Evolutionary conservation across 2,113 vertebrate genomes (phyloP).

Genomic region (Gobius niger): DNA sequence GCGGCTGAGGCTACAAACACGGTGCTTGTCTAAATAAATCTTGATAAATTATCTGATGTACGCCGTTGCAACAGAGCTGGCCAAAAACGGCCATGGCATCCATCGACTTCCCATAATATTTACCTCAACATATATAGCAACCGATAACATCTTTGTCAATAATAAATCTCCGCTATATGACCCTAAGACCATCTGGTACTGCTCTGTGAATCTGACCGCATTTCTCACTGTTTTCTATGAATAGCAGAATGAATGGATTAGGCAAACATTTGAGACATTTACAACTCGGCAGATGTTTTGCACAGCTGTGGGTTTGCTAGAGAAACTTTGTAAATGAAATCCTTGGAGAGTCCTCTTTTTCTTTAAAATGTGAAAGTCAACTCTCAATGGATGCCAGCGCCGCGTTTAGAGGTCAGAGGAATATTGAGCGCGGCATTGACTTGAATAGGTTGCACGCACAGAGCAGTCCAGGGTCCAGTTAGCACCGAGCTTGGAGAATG

Average conservation of each 20-base stretch:
- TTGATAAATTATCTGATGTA: not conserved
- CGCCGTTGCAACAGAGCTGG: not conserved
- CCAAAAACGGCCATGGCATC: not conserved
- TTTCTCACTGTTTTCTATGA: slow-evolving; percentile 17
- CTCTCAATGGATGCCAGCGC: not conserved
- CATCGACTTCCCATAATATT: not conserved
- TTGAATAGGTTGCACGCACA: not conserved
- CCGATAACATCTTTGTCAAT: not conserved
- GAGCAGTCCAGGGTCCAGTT: not conserved
- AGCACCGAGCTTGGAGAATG: too few relatives aligned
- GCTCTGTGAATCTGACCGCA: slow-evolving; percentile 1
- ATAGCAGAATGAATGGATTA: slow-evolving; percentile 29
- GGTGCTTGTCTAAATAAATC: not conserved
- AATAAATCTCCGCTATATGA: slow-evolving; percentile 3
- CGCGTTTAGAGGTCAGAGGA: not conserved
- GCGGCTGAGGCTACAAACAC: not conserved
- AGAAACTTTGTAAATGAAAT: slow-evolving; percentile 20
- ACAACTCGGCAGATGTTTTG: slow-evolving; percentile 37
- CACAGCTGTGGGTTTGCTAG: slow-evolving; percentile 35
- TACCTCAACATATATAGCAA: not conserved
- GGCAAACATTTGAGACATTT: slow-evolving; percentile 22
- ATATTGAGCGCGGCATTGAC: slow-evolving; percentile 2
- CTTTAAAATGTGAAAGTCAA: slow-evolving; percentile 1
- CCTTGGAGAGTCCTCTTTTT: not conserved
- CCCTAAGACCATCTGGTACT: not conserved